A percentile compares a stretch with the other conserved stretches of the same genome.
phyloP scores from a whole-genome alignment of 2,888 invertebrate species.

The Ormia ochracea region DNA sequence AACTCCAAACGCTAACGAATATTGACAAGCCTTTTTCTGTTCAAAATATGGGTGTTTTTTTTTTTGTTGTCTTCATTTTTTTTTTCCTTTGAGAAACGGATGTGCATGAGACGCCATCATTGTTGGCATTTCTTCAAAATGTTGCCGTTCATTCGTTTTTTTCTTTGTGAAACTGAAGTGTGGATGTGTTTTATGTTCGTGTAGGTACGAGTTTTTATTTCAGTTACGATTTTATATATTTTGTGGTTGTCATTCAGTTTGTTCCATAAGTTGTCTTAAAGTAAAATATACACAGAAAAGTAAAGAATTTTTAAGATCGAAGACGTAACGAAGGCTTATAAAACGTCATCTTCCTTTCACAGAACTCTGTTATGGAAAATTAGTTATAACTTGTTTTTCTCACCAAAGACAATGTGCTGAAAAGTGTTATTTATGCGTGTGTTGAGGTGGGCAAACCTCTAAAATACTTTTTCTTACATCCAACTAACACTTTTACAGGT shows the following conservation, averaged over 20 bases:
- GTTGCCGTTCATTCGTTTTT: slow-evolving; percentile 8
- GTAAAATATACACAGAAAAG: slow-evolving; percentile 30
- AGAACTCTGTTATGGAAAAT: not conserved
- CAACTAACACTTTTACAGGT: no score
- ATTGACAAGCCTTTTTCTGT: slow-evolving; percentile 57
- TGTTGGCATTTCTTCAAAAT: slow-evolving; percentile 44
- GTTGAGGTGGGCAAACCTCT: not conserved
- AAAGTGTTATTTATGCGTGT: not conserved
- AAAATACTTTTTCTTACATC: no score
- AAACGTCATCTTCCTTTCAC: slow-evolving; percentile 19
- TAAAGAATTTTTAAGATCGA: not conserved
- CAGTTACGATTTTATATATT: not conserved
- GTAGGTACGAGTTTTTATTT: not conserved
- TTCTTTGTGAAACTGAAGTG: not conserved
- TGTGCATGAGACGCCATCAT: slow-evolving; percentile 63
- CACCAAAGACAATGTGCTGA: not conserved
- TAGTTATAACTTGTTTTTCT: not conserved
- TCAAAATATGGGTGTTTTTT: slow-evolving; percentile 54
- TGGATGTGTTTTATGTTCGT: slow-evolving; percentile 7
- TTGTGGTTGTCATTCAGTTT: slow-evolving; percentile 18
- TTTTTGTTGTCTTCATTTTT: not conserved
- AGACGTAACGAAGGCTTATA: not conserved
- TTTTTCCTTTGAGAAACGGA: slow-evolving; percentile 47
- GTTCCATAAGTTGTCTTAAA: slow-evolving; percentile 15
- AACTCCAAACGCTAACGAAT: slow-evolving; percentile 32